phyloP scores from a whole-genome alignment of 2,888 invertebrate genomes.

The Drosophila putrida region DNA sequence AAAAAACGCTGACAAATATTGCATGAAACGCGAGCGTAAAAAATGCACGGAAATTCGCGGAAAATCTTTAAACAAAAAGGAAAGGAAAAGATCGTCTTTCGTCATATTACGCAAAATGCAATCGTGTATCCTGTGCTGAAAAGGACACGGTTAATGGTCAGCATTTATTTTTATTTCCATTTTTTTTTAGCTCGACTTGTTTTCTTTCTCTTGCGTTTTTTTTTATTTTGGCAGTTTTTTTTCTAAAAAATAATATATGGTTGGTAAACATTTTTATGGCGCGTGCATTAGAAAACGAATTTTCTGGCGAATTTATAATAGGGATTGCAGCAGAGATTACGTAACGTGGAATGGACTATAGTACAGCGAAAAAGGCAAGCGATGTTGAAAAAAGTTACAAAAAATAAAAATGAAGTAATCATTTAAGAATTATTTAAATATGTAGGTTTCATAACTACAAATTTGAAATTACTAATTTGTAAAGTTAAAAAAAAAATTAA shows the following conservation, averaged over 20 bases:
- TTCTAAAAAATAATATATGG: not conserved
- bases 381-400: not conserved
- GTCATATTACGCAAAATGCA: conserved; percentile 61
- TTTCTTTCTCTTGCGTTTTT: conserved; percentile 16
- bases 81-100: conserved; percentile 7
- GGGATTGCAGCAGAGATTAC: conserved; percentile 24
- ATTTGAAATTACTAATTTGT: too few species aligned
- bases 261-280: conserved; percentile 32
- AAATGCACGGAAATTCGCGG: conserved; percentile 45
- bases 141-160: conserved; percentile 36
- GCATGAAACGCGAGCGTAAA: conserved; percentile 56
- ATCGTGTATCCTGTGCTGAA: conserved; percentile 40
- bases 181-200: conserved; percentile 32
- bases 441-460: too few species aligned
- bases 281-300: conserved; percentile 20
- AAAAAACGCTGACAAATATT: conserved; percentile 35
- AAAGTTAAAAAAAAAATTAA: too few species aligned
- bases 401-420: too few species aligned
- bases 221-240: conserved; percentile 2
- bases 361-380: not conserved
- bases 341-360: conserved; percentile 11
- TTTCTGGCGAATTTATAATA: conserved; percentile 35
- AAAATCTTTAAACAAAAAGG: conserved; percentile 21
- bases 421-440: too few species aligned
- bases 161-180: conserved; percentile 15